Evolutionary conservation across 2,113 vertebrate genomes (phyloP), one percentile per base, ranked within the genome.

Genomic region (Desmodus rotundus): DNA sequence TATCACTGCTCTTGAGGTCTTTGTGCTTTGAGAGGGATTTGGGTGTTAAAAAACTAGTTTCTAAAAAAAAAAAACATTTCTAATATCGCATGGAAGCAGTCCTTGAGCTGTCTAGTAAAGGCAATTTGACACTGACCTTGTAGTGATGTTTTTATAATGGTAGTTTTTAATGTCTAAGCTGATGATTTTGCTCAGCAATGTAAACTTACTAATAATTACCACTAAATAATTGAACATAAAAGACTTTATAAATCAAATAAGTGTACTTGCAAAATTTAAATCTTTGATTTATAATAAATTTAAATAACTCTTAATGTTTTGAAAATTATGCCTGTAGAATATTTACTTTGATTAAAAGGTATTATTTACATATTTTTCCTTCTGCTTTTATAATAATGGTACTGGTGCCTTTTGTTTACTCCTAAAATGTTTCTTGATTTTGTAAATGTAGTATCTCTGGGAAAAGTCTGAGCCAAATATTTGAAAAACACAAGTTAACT

Each of bases 221-320:
- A 94, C 85, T 94, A 97, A 97, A 96, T 96, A 97, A 97, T 87
- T 92, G 88, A 98, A 96, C 96, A 96, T 97, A 97, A 95, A 97
- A 97, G 10, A 96, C 96, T 98, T 98, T 98, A 98, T 97, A 98
- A 99, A 98, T 98, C 98, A 97, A 61, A 58, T 58, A 58, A 91
- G 98, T 98, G 98, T 98, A 98, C 98, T 98, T 98, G 97, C 98
- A 96, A 77, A 92, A 96, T 98, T 98, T 89, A 98, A 98, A 96
- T 91, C 74, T 94, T 87, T 87, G 87, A 96, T 92, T 97, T 97
- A 84, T 95, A 73, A 93, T 94, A 98, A 99, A 97, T 99, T 98
- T 98, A 98, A 94, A 95, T 91, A 97, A 87, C 58, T 98, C 87
- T 98, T 97, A 97, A 97, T 94, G 96, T 95, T 97, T 97, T 92